Conservation (phyloP, 2,113 vertebrate species). For the Phaethon lepturus region DNA sequence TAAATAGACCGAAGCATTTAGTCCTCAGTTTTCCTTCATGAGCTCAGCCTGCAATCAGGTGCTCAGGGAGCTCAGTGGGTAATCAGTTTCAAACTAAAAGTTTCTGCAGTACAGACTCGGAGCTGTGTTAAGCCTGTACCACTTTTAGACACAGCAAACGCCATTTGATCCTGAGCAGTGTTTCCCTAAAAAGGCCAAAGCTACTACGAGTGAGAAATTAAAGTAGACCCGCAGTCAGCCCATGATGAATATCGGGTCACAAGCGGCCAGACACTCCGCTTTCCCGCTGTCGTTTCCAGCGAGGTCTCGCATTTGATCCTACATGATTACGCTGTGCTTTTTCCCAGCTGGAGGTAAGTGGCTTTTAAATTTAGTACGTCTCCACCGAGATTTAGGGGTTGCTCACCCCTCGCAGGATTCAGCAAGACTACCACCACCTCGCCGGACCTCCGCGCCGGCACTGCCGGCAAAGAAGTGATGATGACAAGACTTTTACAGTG, state of each 20-base stretch:
- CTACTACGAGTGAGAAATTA: rapidly evolving
- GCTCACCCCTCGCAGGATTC: not conserved
- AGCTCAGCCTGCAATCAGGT: not conserved
- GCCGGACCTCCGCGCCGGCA: rapidly evolving
- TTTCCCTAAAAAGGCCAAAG: not conserved
- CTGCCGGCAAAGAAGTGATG: not conserved
- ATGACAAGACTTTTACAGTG: not conserved
- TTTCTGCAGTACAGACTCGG: not conserved
- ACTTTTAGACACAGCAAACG: not conserved
- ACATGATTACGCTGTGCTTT: rapidly evolving
- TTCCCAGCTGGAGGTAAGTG: not conserved
- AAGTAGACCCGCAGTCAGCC: not conserved
- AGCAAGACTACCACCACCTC: not conserved
- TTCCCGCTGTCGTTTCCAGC: not conserved
- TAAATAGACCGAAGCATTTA: not conserved
- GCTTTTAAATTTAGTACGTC: rapidly evolving
- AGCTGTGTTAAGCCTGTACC: not conserved
- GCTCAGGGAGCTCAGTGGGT: rapidly evolving
- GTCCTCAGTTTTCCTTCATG: not conserved
- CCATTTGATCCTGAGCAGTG: rapidly evolving
- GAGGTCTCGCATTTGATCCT: not conserved
- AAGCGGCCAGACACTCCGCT: not conserved
- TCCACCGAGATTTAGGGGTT: not conserved
- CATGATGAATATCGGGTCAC: not conserved
- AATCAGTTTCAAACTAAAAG: not conserved